Evolutionary conservation across 1,140 invertebrate genomes (phyloP).

Genomic region (Sitophilus oryzae): DNA sequence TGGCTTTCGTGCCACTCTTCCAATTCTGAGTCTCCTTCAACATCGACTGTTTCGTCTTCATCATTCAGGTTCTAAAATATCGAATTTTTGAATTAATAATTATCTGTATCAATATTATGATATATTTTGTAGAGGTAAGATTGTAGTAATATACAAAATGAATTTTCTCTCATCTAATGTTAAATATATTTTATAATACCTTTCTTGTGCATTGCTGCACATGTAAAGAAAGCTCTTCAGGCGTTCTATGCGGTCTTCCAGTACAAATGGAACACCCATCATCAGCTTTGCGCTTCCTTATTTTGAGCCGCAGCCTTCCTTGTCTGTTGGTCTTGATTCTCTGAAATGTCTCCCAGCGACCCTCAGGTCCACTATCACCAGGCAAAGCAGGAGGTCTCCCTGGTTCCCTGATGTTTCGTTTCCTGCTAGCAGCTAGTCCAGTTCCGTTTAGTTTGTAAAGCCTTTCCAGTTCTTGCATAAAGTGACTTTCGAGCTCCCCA

Average conservation of each 20-base stretch:
- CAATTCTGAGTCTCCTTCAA: slow-evolving; percentile 47
- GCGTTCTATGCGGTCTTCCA: slow-evolving; percentile 52
- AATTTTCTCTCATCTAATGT: not conserved
- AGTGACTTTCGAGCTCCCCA: slow-evolving; percentile 72
- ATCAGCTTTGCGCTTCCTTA: slow-evolving; percentile 62
- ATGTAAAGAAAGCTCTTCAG: slow-evolving; percentile 68
- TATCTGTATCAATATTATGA: too few relatives aligned
- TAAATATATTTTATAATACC: slow-evolving; percentile 24
- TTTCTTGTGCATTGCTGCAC: slow-evolving; percentile 63
- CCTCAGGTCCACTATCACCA: slow-evolving; percentile 55
- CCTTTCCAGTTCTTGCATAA: slow-evolving; percentile 71
- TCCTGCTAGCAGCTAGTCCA: slow-evolving; percentile 45
- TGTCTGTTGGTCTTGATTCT: slow-evolving; percentile 76
- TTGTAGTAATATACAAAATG: slow-evolving; percentile 6
- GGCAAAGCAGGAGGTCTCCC: slow-evolving; percentile 46
- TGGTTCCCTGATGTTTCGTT: slow-evolving; percentile 44
- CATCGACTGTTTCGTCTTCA: slow-evolving; percentile 51
- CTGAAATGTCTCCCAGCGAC: slow-evolving; percentile 79
- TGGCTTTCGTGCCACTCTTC: slow-evolving; percentile 43
- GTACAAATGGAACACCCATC: slow-evolving; percentile 77
- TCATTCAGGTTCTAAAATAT: slow-evolving; percentile 36
- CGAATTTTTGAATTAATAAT: too few relatives aligned
- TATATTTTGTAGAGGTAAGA: too few relatives aligned
- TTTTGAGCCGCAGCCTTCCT: slow-evolving; percentile 52
- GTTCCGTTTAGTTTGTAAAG: slow-evolving; percentile 57